phyloP scores from a whole-genome alignment of 1,140 invertebrate genomes.

The Diorhabda sublineata region DNA sequence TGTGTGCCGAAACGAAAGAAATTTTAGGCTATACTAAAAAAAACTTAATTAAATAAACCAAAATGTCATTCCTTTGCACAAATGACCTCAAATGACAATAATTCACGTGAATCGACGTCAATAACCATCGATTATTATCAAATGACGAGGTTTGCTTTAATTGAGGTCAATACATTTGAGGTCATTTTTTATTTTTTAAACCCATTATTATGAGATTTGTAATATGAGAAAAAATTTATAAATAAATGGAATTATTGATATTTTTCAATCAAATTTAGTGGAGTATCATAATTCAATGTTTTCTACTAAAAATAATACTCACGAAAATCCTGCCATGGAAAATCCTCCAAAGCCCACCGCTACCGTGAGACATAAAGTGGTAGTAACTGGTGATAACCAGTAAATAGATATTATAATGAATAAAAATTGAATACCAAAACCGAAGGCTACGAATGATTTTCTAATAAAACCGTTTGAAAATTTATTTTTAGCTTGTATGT shows the following conservation, averaged over 20 bases:
- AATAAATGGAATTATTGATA: too few species aligned
- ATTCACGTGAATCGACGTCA: background rate
- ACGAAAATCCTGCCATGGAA: conserved; percentile 86
- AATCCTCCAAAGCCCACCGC: conserved; percentile 85
- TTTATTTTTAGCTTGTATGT: conserved; percentile 58
- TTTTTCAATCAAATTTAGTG: background rate
- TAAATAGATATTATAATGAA: conserved; percentile 79
- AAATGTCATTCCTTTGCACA: too few species aligned
- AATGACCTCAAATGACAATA: background rate
- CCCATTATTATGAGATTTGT: background rate
- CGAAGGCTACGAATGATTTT: conserved; percentile 71
- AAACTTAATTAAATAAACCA: too few species aligned
- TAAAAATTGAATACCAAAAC: conserved; percentile 75
- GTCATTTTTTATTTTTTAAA: background rate
- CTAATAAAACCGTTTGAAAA: conserved; percentile 70
- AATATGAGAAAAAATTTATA: background rate
- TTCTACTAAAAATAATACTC: conserved; percentile 29
- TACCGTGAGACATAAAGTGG: conserved; percentile 72
- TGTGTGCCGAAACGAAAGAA: too few species aligned
- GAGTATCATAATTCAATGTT: background rate
- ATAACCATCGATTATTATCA: background rate
- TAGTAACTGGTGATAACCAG: conserved; percentile 62
- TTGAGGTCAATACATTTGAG: too few species aligned
- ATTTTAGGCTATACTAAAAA: too few species aligned
- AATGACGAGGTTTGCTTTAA: too few species aligned